A percentile compares a stretch with the other conserved stretches of the same genome.
Conservation (phyloP, 2,113 vertebrate species). For the Mesitornis unicolor region DNA sequence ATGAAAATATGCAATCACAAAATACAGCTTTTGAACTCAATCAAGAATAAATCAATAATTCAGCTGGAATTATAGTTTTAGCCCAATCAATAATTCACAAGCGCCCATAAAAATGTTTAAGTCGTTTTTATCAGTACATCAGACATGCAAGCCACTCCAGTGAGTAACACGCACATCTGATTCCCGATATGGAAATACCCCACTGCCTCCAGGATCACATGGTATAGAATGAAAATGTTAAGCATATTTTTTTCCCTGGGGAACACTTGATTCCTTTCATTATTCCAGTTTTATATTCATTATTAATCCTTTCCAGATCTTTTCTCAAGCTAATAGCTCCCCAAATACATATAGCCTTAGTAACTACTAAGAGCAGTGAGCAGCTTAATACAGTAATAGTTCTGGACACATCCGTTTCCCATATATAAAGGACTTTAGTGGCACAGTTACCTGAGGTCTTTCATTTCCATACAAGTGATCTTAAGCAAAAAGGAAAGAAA, state of each 20-base stretch:
- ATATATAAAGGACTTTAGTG: background rate
- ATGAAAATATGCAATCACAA: background rate
- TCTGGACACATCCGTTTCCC: background rate
- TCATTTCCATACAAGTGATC: background rate
- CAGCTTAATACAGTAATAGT: background rate
- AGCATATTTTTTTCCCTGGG: background rate
- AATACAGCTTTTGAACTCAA: background rate
- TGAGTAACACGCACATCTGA: background rate
- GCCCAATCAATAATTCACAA: background rate
- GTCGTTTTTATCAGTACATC: background rate
- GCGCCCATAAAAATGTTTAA: background rate
- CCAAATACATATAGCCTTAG: background rate
- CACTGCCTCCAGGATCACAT: background rate
- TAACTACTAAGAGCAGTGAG: background rate
- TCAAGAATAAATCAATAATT: background rate
- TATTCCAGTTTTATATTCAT: background rate
- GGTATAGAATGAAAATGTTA: background rate
- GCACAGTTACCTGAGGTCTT: background rate
- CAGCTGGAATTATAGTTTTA: background rate
- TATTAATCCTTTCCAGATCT: background rate
- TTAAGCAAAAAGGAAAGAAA: background rate
- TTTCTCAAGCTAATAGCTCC: slow-evolving; percentile 13
- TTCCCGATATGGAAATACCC: background rate
- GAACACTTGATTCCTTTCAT: background rate
- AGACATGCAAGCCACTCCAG: background rate